Percentiles rank a stretch among this genome's conserved stretches.
These are phyloP conservation scores for Enteromius unitaeniatus DNA, from an alignment of 2,797 vertebrate genomes.

Conservation along the genomic window DNA sequence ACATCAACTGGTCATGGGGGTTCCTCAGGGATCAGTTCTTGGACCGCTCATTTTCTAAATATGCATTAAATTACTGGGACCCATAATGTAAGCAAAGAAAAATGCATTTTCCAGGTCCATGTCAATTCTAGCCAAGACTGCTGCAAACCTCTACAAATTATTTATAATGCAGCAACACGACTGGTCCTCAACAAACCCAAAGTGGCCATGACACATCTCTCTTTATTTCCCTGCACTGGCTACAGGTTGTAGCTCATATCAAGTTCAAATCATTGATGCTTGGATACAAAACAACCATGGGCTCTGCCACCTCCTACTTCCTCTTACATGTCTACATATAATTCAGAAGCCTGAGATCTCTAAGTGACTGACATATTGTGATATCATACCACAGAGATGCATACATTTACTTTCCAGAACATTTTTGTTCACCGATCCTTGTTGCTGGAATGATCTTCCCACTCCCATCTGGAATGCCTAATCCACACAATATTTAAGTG, in stretches of 20 bases:
- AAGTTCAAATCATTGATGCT: background rate
- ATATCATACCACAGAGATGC: no score
- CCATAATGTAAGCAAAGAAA: background rate
- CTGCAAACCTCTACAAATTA: background rate
- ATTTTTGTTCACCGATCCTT: no score
- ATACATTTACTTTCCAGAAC: no score
- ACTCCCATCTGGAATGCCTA: background rate
- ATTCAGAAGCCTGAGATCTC: no score
- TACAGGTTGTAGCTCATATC: background rate
- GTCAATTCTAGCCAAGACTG: background rate
- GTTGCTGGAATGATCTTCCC: no score
- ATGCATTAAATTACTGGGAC: background rate
- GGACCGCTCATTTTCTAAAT: background rate
- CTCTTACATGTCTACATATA: background rate
- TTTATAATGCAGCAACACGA: background rate
- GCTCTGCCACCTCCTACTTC: background rate
- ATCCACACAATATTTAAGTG: background rate
- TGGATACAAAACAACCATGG: background rate
- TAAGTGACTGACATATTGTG: no score
- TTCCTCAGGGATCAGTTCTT: background rate
- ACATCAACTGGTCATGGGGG: background rate
- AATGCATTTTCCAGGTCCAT: background rate
- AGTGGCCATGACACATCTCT: background rate
- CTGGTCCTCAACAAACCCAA: background rate
- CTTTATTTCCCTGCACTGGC: background rate